Evolutionary conservation across 2,113 vertebrate genomes (phyloP).

Genomic region (Tyto alba): DNA sequence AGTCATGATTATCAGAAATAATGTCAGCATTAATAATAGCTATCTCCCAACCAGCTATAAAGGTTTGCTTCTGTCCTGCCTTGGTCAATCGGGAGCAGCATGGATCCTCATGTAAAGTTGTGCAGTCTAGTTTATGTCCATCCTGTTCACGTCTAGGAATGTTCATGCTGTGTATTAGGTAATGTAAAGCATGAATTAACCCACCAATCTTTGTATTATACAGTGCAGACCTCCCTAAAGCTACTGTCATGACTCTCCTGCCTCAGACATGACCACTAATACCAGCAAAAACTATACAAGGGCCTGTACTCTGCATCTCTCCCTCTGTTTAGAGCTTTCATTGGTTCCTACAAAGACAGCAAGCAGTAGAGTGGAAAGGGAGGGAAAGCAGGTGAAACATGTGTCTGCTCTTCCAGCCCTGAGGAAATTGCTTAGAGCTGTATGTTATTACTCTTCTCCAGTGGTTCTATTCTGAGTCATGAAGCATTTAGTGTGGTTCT

Average conservation of each 20-base stretch:
- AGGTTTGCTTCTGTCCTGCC: not conserved
- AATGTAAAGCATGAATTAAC: not conserved
- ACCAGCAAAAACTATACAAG: not conserved
- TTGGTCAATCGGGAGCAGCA: not conserved
- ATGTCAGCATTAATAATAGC: not conserved
- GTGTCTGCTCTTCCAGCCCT: not conserved
- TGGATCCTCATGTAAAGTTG: not conserved
- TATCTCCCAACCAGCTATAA: not conserved
- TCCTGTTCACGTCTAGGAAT: not conserved
- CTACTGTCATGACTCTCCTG: not conserved
- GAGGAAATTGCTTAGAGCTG: not conserved
- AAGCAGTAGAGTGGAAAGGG: not conserved
- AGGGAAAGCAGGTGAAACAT: not conserved
- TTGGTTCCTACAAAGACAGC: rapidly evolving
- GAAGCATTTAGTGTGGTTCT: not conserved
- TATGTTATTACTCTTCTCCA: not conserved
- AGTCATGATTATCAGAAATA: not conserved
- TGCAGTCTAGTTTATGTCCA: not conserved
- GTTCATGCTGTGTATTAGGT: not conserved
- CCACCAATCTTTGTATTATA: not conserved
- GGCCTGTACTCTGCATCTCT: not conserved
- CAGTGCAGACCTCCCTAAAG: not conserved
- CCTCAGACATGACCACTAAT: not conserved
- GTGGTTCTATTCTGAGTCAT: not conserved
- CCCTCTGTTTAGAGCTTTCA: not conserved